Conservation (phyloP, 2,888 invertebrate species). For the Sialis lutaria region DNA sequence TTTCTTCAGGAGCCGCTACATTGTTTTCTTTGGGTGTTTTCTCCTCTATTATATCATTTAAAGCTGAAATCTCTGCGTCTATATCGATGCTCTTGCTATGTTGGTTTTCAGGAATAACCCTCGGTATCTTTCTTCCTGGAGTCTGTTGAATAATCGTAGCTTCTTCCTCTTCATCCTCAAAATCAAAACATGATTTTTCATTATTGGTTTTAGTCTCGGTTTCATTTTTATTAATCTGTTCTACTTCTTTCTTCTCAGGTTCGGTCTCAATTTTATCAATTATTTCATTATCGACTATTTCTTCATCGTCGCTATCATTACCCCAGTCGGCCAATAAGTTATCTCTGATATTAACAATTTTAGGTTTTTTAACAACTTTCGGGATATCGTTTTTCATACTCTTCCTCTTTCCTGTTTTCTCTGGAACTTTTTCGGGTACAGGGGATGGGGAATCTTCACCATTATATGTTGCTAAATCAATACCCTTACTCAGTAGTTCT, state of each 20-base stretch:
- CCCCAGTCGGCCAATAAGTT: constrained; percentile 65
- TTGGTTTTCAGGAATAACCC: constrained; percentile 26
- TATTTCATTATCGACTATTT: constrained; percentile 3
- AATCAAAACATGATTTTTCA: constrained; percentile 56
- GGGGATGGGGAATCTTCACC: not conserved
- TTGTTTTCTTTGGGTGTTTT: constrained; percentile 22
- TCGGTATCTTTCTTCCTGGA: constrained; percentile 44
- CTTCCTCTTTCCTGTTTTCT: constrained; percentile 27
- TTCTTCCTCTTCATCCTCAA: constrained; percentile 55
- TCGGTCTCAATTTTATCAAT: constrained; percentile 4
- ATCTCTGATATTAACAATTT: constrained; percentile 45
- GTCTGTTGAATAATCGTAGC: constrained; percentile 30
- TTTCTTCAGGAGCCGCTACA: constrained; percentile 25
- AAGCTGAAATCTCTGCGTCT: constrained; percentile 9
- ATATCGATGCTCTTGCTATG: constrained; percentile 7
- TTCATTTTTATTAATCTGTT: constrained; percentile 5
- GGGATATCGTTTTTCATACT: constrained; percentile 5
- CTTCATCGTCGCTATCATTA: constrained; percentile 35
- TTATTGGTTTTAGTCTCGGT: constrained; percentile 12
- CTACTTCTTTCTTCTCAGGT: constrained; percentile 7
- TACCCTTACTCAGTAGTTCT: constrained; percentile 14
- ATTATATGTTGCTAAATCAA: constrained; percentile 10
- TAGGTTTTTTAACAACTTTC: constrained; percentile 14
- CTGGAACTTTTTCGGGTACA: constrained; percentile 14
- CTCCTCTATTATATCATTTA: constrained; percentile 6